A percentile compares a stretch with the other conserved stretches of the same genome.
These are phyloP conservation scores for Melinaea menophilus DNA, from an alignment of 2,888 invertebrate species.

Conservation along the genomic window DNA sequence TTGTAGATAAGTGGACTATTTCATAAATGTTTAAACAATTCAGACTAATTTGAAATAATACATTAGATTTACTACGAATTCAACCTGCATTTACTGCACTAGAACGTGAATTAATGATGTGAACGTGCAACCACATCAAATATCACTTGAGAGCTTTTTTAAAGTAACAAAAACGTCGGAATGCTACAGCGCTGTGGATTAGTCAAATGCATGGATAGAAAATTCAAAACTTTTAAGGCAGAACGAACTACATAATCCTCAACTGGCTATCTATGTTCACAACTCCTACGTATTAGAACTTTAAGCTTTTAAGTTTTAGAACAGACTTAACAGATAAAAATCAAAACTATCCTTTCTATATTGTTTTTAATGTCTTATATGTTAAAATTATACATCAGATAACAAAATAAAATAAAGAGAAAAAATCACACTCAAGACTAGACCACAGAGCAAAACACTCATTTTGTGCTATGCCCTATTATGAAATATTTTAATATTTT, in stretches of 20 bases:
- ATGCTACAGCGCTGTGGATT: neutral
- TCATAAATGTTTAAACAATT: conserved; percentile 16
- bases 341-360: neutral
- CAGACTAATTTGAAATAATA: conserved; percentile 16
- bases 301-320: neutral
- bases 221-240: neutral
- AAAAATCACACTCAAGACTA: too few relatives aligned
- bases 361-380: too few relatives aligned
- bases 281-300: neutral
- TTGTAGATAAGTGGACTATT: conserved; percentile 5
- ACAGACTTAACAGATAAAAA: neutral
- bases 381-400: too few relatives aligned
- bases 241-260: neutral
- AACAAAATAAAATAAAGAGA: too few relatives aligned
- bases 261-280: conserved; percentile 4
- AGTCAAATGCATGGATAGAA: neutral
- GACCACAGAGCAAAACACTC: too few relatives aligned
- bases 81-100: conserved; percentile 3
- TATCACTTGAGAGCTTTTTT: too few relatives aligned
- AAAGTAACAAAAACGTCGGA: neutral
- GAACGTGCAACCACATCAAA: too few relatives aligned
- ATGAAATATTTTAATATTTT: neutral
- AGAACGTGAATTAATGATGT: neutral
- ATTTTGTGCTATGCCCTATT: neutral
- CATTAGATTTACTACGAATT: conserved; percentile 10